Conservation (phyloP, 2,797 vertebrate genomes). For the Phoxinus dragarum region DNA sequence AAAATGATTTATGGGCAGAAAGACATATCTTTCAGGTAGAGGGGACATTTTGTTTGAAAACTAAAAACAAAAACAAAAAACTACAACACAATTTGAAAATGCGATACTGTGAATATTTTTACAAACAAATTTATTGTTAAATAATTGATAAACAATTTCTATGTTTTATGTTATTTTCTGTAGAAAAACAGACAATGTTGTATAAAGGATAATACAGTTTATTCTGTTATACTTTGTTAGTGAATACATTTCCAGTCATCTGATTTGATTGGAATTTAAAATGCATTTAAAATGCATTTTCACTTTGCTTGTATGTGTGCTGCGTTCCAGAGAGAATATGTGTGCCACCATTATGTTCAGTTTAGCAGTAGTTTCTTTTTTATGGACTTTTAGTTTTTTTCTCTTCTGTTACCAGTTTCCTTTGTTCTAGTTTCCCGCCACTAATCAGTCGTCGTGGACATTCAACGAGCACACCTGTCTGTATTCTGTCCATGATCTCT, state of each 20-base stretch:
- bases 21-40: not conserved
- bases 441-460: no score
- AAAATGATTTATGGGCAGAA: not conserved
- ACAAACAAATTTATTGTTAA: no score
- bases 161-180: no score
- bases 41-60: not conserved
- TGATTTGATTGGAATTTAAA: not conserved
- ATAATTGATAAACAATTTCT: no score
- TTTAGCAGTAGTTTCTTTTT: not conserved
- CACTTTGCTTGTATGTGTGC: not conserved
- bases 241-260: not conserved
- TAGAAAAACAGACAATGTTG: not conserved
- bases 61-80: not conserved
- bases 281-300: not conserved
- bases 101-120: not conserved
- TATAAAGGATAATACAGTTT: not conserved
- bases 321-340: not conserved
- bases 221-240: not conserved
- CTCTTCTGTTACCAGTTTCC: no score
- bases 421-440: no score
- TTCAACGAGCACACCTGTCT: no score
- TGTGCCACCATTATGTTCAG: not conserved
- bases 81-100: not conserved
- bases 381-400: no score
- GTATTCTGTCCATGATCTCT: no score